Evolutionary conservation across 1,140 invertebrate genomes (phyloP).

Genomic region (Penaeus japonicus): DNA sequence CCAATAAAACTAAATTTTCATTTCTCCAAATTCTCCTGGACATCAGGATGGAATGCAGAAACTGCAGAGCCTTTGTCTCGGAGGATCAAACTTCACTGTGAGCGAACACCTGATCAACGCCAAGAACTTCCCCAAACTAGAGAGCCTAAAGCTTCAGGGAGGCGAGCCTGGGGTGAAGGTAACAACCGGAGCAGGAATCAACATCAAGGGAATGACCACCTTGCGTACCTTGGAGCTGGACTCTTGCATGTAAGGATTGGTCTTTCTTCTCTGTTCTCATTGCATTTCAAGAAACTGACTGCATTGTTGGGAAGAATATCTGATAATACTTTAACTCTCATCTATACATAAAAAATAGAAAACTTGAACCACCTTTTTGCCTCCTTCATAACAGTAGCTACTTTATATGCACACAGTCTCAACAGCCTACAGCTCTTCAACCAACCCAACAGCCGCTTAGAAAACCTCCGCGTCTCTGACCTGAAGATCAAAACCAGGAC

Average conservation of each 20-base stretch:
- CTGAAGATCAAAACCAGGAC: background rate
- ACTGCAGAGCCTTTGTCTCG: background rate
- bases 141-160: background rate
- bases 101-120: background rate
- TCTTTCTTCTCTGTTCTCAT: background rate
- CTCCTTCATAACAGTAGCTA: background rate
- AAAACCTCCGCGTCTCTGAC: background rate
- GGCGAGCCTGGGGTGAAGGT: background rate
- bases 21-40: no score
- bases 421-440: background rate
- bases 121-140: background rate
- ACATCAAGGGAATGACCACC: background rate
- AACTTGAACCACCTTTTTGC: background rate
- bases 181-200: background rate
- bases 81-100: background rate
- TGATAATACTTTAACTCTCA: background rate
- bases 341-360: background rate
- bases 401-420: background rate
- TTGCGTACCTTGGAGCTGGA: background rate
- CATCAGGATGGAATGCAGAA: background rate
- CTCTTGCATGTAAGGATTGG: background rate
- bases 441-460: conserved; percentile 1
- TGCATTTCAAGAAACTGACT: background rate
- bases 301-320: background rate
- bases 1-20: no score